Conservation (phyloP, 1,140 invertebrate species). For the Harpegnathos saltator region DNA sequence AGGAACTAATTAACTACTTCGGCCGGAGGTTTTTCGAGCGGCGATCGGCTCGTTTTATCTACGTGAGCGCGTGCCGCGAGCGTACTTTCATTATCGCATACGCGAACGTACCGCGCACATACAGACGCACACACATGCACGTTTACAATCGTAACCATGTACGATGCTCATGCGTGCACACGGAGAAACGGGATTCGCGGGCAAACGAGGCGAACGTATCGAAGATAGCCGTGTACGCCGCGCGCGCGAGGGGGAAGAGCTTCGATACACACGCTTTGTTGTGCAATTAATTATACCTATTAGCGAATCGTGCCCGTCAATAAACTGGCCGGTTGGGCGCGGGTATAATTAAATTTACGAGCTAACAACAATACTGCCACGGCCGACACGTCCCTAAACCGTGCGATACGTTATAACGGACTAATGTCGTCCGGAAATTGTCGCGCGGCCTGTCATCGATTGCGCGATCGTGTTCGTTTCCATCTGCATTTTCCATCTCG, state of each 20-base stretch:
- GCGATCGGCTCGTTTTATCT: conserved; percentile 40
- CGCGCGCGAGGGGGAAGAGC: background rate
- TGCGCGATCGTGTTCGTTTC: background rate
- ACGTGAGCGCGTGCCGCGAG: background rate
- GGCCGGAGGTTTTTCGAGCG: conserved; percentile 38
- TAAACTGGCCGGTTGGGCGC: conserved; percentile 51
- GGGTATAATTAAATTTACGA: conserved; percentile 70
- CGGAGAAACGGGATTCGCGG: background rate
- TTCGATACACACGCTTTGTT: conserved; percentile 67
- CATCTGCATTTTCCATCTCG: background rate
- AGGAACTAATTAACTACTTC: conserved; percentile 58
- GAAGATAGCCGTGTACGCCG: conserved; percentile 25
- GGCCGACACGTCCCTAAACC: conserved; percentile 61
- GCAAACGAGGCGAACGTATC: background rate
- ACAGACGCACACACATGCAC: background rate
- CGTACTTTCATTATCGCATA: conserved; percentile 2
- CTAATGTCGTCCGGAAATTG: conserved; percentile 62
- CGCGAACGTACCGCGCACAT: too few relatives aligned
- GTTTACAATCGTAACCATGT: conserved; percentile 7
- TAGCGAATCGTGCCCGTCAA: conserved; percentile 65
- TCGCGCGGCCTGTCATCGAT: conserved; percentile 27
- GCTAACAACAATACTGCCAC: conserved; percentile 61
- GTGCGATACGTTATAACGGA: conserved; percentile 51
- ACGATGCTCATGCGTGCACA: background rate
- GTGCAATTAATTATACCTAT: conserved; percentile 73